Evolutionary conservation across 2,888 invertebrate genomes (phyloP).

Genomic region (Byasa hedistus): DNA sequence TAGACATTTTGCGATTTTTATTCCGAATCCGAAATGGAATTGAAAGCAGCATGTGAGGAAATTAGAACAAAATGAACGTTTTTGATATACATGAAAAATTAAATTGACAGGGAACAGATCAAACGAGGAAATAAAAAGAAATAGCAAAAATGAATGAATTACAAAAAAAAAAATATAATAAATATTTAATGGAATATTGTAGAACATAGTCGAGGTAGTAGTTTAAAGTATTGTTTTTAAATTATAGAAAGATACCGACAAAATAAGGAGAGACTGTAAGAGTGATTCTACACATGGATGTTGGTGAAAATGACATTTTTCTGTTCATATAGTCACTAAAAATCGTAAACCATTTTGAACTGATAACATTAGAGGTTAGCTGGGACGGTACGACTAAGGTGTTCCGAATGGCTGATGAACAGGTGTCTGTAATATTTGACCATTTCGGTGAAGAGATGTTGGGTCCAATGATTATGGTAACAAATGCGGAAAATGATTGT

Average conservation of each 20-base stretch:
- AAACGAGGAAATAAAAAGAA: conserved; percentile 11
- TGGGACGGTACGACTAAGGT: conserved; percentile 48
- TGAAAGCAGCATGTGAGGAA: conserved; percentile 77
- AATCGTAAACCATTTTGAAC: conserved; percentile 59
- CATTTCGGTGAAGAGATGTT: conserved; percentile 50
- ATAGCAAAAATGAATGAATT: conserved; percentile 10
- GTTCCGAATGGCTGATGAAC: conserved; percentile 45
- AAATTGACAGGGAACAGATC: not conserved
- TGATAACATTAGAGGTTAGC: conserved; percentile 47
- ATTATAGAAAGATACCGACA: conserved; percentile 63
- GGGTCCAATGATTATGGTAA: conserved; percentile 57
- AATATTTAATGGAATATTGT: conserved; percentile 10
- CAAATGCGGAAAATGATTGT: conserved; percentile 54
- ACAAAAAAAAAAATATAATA: not conserved
- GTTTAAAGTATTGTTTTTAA: conserved; percentile 11
- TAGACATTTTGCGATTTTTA: conserved; percentile 48
- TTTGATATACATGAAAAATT: conserved; percentile 20
- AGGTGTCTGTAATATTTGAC: conserved; percentile 54
- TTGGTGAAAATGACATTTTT: conserved; percentile 72
- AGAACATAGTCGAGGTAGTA: conserved; percentile 17
- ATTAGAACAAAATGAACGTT: conserved; percentile 64
- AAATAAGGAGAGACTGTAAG: conserved; percentile 68
- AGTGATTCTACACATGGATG: conserved; percentile 70
- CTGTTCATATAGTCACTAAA: conserved; percentile 71
- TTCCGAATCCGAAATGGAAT: conserved; percentile 59